These are phyloP conservation scores for Lordiphosa clarofinis DNA, from an alignment of 1,140 invertebrate species.

Conservation along the genomic window DNA sequence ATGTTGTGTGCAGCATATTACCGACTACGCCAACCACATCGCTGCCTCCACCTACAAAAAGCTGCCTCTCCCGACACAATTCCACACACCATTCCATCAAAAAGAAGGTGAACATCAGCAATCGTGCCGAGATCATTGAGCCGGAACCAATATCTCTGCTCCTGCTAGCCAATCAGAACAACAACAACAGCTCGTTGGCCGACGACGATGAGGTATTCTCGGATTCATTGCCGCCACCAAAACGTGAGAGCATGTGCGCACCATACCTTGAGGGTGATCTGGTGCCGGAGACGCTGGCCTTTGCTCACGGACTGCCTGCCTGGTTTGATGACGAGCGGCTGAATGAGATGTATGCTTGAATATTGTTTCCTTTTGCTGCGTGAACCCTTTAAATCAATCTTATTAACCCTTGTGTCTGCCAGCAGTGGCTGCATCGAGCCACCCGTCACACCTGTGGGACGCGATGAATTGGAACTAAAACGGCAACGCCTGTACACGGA, in stretches of 20 bases:
- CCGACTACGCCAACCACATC: slow-evolving; percentile 8
- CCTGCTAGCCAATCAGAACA: slow-evolving; percentile 47
- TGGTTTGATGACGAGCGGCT: slow-evolving; percentile 79
- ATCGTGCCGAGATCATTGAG: slow-evolving; percentile 74
- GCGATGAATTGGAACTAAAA: slow-evolving; percentile 87
- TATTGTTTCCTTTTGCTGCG: slow-evolving; percentile 2
- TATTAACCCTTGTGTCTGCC: slow-evolving; percentile 6
- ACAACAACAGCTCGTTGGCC: slow-evolving; percentile 47
- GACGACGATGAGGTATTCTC: slow-evolving; percentile 81
- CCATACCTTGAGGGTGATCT: slow-evolving; percentile 70
- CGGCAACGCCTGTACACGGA: slow-evolving; percentile 89
- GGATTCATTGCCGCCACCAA: slow-evolving; percentile 76
- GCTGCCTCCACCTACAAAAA: slow-evolving; percentile 55
- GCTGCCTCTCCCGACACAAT: slow-evolving; percentile 71
- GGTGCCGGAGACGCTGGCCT: slow-evolving; percentile 58
- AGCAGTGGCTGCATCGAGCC: slow-evolving; percentile 81
- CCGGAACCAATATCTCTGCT: slow-evolving; percentile 50
- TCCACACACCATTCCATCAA: slow-evolving; percentile 74
- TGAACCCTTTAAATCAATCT: background rate
- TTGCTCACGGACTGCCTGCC: slow-evolving; percentile 69
- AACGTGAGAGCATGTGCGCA: slow-evolving; percentile 79
- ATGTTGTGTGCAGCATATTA: slow-evolving; percentile 6
- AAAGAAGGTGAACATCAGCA: slow-evolving; percentile 76
- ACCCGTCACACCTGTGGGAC: slow-evolving; percentile 87
- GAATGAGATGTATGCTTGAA: slow-evolving; percentile 65